Base-by-base conservation (phyloP, 2,888 invertebrate genomes). In the Zhuqinia jingwanae region DNA sequence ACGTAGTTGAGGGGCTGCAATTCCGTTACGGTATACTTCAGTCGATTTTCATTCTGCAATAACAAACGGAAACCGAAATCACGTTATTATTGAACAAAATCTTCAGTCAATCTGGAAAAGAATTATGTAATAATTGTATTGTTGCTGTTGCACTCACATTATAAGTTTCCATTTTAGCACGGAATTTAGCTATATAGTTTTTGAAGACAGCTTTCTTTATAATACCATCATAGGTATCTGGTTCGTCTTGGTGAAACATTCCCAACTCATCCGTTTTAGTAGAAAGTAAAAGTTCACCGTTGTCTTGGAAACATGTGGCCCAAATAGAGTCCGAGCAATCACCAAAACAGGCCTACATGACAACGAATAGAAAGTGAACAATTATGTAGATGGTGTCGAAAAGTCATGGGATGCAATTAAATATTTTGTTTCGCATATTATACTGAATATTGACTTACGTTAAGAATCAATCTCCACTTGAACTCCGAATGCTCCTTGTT, bases 241-340 rank as follows among this genome's bases (percentile, higher is more conserved):
- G 94, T 92, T 97, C 94, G 2, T 92, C 91, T 45, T 93, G 10
- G 80, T 92, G 92, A 89, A 94, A 88, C 30, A 95, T 94, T 0
- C 98, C 99, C 36, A 99, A 93, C 90, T 97, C 96, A 53, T 96
- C 95, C 0, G 97, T 94, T 0, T 94, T 93, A 79, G 93, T 94
- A 3, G 95, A 96, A 25, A 98, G 92, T 88, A 99, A 93, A 83
- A 94, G 94, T 92, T 98, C 97, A 0, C 96, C 97, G 30, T 95
- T 94, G 68, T 96, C 96, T 91, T 95, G 96, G 93, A 99, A 99
- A 89, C 96, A 95, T 1, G 98, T 98, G 10, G 96, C 95, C 96
- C 99, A 99, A 90, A 96, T 95, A 92, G 96, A 96, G 76, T 96
- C 97, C 0, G 97, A 96, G 92, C 95, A 96, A 93, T 99, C 99